phyloP scores from a whole-genome alignment of 2,113 vertebrate species.

The Podarcis cretensis region DNA sequence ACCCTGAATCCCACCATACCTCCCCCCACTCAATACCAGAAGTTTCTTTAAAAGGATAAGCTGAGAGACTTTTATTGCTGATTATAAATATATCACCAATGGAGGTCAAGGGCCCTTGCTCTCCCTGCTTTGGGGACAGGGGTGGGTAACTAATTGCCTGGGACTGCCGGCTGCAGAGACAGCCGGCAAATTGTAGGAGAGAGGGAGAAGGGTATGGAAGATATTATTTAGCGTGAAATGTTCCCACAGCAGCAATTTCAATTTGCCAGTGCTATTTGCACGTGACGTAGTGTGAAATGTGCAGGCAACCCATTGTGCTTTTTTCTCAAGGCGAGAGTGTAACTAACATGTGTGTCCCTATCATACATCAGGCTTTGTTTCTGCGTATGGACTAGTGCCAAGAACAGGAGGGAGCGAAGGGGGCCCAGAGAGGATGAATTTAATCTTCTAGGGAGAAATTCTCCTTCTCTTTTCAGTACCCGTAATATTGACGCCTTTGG shows the following conservation, averaged over 20 bases:
- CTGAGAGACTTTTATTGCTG: conserved; percentile 16
- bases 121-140: background rate
- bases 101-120: conserved; percentile 20
- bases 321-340: conserved; percentile 46
- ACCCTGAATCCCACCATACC: accelerated
- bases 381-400: conserved; percentile 1
- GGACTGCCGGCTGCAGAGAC: conserved; percentile 30
- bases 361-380: conserved; percentile 42
- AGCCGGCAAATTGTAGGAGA: background rate
- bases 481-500: conserved; percentile 29
- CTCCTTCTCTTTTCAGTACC: conserved; percentile 48
- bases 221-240: conserved; percentile 23
- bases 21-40: conserved; percentile 8
- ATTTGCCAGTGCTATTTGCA: conserved; percentile 52
- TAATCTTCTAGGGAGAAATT: conserved; percentile 45
- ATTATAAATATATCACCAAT: conserved; percentile 35
- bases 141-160: background rate
- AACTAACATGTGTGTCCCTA: conserved; percentile 51
- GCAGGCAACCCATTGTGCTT: conserved; percentile 27
- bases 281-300: conserved; percentile 49
- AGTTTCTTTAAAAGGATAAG: background rate
- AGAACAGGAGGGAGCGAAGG: background rate
- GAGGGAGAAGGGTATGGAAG: conserved; percentile 35
- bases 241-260: conserved; percentile 5
- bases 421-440: conserved; percentile 27